Percentiles rank a stretch among this genome's conserved stretches.
Evolutionary conservation across 2,113 vertebrate genomes (phyloP).

Genomic region (Phaethornis superciliosus): DNA sequence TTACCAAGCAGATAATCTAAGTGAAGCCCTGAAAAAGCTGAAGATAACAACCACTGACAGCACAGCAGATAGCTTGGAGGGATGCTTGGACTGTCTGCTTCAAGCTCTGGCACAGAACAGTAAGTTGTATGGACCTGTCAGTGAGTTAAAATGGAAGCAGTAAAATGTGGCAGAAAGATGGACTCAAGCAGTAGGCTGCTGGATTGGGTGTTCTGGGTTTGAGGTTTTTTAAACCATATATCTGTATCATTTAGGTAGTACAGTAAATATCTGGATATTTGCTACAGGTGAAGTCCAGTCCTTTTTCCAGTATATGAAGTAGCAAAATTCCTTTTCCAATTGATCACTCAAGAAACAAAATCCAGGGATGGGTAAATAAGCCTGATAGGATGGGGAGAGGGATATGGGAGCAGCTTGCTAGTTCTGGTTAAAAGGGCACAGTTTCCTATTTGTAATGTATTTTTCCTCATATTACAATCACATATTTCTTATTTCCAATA

Average conservation of each 20-base stretch:
- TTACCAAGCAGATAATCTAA: constrained; percentile 87
- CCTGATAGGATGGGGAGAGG: neutral
- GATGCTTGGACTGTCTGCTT: constrained; percentile 93
- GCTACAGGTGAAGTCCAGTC: neutral
- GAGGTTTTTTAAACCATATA: neutral
- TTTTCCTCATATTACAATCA: neutral
- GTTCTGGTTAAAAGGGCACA: neutral
- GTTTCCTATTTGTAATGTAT: neutral
- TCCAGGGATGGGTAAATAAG: neutral
- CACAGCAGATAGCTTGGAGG: constrained; percentile 86
- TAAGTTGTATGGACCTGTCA: constrained; percentile 77
- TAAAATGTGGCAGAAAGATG: constrained; percentile 1
- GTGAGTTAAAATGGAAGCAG: neutral
- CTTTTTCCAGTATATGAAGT: neutral
- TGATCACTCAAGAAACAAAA: neutral
- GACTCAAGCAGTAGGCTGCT: neutral
- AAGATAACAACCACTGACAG: constrained; percentile 88
- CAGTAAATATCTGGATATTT: neutral
- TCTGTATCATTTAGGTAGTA: neutral
- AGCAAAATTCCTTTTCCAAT: neutral
- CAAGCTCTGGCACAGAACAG: constrained; percentile 93
- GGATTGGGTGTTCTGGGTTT: neutral
- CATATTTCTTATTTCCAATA: neutral
- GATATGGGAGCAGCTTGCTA: neutral
- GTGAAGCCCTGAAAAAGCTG: constrained; percentile 92